These are phyloP conservation scores for Papilio xuthus DNA, from an alignment of 1,140 invertebrate species.

Conservation along the genomic window DNA sequence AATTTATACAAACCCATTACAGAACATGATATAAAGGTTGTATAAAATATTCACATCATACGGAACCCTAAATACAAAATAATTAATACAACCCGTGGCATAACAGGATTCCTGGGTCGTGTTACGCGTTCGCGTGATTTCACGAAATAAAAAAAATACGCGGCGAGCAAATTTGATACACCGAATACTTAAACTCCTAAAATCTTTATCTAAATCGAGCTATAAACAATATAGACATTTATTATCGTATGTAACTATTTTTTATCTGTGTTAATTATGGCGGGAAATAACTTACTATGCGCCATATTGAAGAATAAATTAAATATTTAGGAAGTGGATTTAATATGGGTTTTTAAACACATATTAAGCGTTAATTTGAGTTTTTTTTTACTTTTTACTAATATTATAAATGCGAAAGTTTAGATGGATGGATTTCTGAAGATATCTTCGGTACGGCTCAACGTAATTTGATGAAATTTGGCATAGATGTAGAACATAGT, in stretches of 20 bases:
- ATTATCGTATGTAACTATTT: slow-evolving; percentile 43
- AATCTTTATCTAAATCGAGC: slow-evolving; percentile 65
- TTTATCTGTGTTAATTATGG: slow-evolving; percentile 3
- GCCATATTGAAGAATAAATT: background rate
- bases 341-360: background rate
- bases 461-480: no score
- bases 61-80: slow-evolving; percentile 45
- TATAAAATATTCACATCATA: slow-evolving; percentile 36
- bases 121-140: slow-evolving; percentile 64
- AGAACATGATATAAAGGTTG: slow-evolving; percentile 28
- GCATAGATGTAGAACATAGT: no score
- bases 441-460: no score
- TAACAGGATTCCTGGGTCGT: slow-evolving; percentile 64
- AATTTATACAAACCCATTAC: slow-evolving; percentile 1
- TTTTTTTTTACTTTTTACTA: background rate
- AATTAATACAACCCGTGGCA: slow-evolving; percentile 54
- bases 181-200: slow-evolving; percentile 60
- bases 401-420: no score
- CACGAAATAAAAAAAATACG: slow-evolving; percentile 58
- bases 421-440: no score
- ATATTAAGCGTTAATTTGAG: background rate
- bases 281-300: background rate
- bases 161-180: slow-evolving; percentile 66
- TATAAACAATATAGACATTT: slow-evolving; percentile 56
- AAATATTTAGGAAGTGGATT: background rate